Evolutionary conservation across 2,113 vertebrate species (phyloP).

Genomic region (Colius striatus): DNA sequence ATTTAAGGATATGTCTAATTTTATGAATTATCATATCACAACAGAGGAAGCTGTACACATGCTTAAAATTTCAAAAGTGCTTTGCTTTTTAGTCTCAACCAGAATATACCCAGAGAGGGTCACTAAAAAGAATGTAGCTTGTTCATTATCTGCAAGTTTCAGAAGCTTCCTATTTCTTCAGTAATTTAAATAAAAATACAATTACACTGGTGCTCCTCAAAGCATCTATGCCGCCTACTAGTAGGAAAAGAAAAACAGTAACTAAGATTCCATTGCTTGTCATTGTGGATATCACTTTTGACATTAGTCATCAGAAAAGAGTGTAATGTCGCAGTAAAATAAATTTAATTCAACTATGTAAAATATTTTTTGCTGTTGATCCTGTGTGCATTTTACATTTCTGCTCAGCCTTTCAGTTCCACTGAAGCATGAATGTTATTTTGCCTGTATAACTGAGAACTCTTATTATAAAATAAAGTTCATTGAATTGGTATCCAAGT

Average conservation of each 20-base stretch:
- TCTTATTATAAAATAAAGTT: conserved; percentile 60
- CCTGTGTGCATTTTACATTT: background rate
- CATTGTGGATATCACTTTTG: background rate
- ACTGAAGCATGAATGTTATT: conserved; percentile 52
- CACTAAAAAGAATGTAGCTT: background rate
- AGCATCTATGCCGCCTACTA: background rate
- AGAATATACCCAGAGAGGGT: background rate
- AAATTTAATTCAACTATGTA: conserved; percentile 2
- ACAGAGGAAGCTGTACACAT: conserved; percentile 22
- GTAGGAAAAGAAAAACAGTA: background rate
- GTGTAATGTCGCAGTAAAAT: background rate
- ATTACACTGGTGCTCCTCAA: background rate
- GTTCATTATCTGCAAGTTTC: conserved; percentile 28
- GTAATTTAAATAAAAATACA: background rate
- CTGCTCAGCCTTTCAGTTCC: conserved; percentile 16
- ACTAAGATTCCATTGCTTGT: background rate
- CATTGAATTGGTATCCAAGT: conserved; percentile 38
- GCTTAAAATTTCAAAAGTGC: conserved; percentile 42
- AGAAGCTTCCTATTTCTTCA: background rate
- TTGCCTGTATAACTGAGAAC: conserved; percentile 47
- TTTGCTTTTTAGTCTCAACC: background rate
- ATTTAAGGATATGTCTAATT: conserved; percentile 44
- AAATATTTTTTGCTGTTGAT: background rate
- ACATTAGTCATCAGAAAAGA: background rate
- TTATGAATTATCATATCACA: conserved; percentile 43